Base-by-base conservation (phyloP, 2,797 vertebrate genomes). In the Amazonetta brasiliensis region DNA sequence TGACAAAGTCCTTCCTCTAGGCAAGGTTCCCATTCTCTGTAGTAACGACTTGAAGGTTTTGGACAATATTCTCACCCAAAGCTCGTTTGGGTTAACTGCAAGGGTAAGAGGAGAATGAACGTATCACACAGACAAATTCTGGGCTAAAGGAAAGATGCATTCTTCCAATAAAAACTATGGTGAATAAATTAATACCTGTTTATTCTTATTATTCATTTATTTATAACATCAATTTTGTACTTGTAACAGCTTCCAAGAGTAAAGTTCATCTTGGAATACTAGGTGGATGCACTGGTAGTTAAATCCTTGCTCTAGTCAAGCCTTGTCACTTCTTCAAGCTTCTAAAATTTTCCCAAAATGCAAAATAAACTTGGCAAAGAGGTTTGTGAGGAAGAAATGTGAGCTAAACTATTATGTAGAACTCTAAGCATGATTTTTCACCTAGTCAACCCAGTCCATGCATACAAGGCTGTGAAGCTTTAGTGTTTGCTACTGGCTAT, bases 71-170 rank as follows among this genome's bases (percentile, higher is more conserved):
- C n/a, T 66, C 17, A 26, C n/a, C 35, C 41, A 12, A n/a, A 66
- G 46, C n/a, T n/a, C 37, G 12, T 50, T 41, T 37, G 25, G 8
- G 14, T 59, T 85, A 19, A 22, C 33, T 67, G 25, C 2, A 55
- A 46, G n/a, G 33, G 17, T 43, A 12, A 28, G 44, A 64, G 13
- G 9, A 3, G 7, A 15, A 28, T 11, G 44, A 28, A 12, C 68
- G 0, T 0, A 7, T 44, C 17, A 3, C 5, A 13, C 0, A 12
- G 13, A 1, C 52, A 3, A n/a, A n/a, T 28, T 11, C 9, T 2
- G 1, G 15, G 1, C 18, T 58, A 35, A 44, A 55, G 13, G 20
- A 66, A 39, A 60, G 23, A 46, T 15, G 6, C 1, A 1, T 35
- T 92, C 23, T 75, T 52, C 7, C 0, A 6, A 11, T 48, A 35